Conservation (phyloP, 1,140 invertebrate genomes). For the Drosophila nikananu region DNA sequence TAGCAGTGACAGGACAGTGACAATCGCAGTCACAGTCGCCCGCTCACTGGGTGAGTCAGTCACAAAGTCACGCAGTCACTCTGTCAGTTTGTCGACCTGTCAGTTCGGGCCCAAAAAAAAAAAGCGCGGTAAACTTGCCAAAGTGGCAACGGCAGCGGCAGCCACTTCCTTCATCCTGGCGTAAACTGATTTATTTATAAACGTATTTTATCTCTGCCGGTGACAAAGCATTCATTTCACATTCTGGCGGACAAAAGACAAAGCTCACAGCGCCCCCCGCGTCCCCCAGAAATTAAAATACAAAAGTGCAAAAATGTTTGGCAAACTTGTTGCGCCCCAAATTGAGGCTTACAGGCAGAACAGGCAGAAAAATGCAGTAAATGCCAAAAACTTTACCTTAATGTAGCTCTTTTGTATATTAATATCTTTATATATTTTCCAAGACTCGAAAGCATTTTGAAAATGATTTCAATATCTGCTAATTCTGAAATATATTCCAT, state of each 20-base stretch:
- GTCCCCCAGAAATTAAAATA: constrained; percentile 55
- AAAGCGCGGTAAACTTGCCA: constrained; percentile 43
- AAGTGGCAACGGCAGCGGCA: constrained; percentile 40
- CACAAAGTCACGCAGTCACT: constrained; percentile 35
- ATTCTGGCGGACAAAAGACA: constrained; percentile 60
- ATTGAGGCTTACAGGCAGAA: constrained; percentile 9
- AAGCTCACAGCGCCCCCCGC: not conserved
- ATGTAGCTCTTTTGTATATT: not conserved
- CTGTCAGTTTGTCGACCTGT: constrained; percentile 22
- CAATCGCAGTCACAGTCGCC: constrained; percentile 58
- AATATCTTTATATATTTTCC: not conserved
- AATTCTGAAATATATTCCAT: no score
- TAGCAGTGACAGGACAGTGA: constrained; percentile 49
- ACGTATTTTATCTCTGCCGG: constrained; percentile 74
- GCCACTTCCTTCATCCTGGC: constrained; percentile 68
- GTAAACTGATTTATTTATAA: constrained; percentile 81
- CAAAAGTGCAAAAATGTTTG: constrained; percentile 75
- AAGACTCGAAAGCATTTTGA: not conserved
- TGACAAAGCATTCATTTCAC: constrained; percentile 63
- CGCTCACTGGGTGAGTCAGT: constrained; percentile 37
- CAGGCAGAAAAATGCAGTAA: not conserved
- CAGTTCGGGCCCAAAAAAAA: constrained; percentile 20
- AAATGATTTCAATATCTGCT: not conserved
- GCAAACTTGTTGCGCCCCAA: constrained; percentile 72
- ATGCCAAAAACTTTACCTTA: no score